phyloP scores from a whole-genome alignment of 2,888 invertebrate genomes.

The Tupiocoris notatus region DNA sequence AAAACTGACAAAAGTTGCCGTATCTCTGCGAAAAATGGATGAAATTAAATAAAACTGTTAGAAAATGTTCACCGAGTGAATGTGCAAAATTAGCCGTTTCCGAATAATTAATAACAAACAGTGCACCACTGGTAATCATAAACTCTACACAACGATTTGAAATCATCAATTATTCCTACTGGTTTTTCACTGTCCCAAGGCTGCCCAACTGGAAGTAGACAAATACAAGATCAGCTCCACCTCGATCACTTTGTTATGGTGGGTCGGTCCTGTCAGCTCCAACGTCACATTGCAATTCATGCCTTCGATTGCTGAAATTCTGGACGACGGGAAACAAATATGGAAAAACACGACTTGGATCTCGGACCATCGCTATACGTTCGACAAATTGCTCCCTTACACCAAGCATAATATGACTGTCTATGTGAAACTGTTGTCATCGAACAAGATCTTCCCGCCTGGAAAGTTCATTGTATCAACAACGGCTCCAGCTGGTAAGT shows the following conservation, averaged over 20 bases:
- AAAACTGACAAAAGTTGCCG: too few relatives aligned
- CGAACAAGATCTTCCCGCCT: slow-evolving; percentile 62
- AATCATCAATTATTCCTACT: too few relatives aligned
- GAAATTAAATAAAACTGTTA: too few relatives aligned
- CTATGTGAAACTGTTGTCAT: slow-evolving; percentile 64
- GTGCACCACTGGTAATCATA: too few relatives aligned
- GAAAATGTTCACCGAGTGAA: too few relatives aligned
- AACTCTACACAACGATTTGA: too few relatives aligned
- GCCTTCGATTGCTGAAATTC: slow-evolving; percentile 58
- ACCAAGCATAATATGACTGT: slow-evolving; percentile 79
- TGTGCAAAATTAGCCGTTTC: too few relatives aligned
- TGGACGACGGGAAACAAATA: neutral
- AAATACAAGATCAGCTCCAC: slow-evolving; percentile 63
- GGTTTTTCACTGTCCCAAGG: too few relatives aligned
- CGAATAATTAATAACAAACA: too few relatives aligned
- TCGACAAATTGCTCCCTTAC: slow-evolving; percentile 65
- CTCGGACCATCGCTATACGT: slow-evolving; percentile 61
- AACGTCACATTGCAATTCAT: slow-evolving; percentile 62
- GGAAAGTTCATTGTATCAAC: slow-evolving; percentile 62
- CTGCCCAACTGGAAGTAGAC: slow-evolving; percentile 66
- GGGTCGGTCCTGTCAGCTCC: slow-evolving; percentile 56
- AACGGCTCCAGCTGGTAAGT: slow-evolving; percentile 66
- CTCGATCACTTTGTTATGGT: slow-evolving; percentile 67
- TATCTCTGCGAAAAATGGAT: too few relatives aligned
- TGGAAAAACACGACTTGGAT: slow-evolving; percentile 58